Percentiles rank a stretch among this genome's conserved stretches.
These are phyloP conservation scores for Hoplostethus atlanticus DNA, from an alignment of 2,797 vertebrate species.

Conservation along the genomic window DNA sequence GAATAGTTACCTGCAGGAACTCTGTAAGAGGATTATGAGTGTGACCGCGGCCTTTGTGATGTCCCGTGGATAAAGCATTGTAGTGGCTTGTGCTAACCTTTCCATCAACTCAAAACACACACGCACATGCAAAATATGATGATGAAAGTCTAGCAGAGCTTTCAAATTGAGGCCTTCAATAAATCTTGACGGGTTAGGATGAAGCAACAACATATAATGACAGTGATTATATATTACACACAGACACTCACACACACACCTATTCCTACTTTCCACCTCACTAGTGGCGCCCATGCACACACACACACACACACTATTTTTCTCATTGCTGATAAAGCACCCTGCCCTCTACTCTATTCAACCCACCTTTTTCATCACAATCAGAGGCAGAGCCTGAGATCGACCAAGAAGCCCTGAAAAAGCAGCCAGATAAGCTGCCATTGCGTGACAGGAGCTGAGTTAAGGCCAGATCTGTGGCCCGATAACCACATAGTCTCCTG, in stretches of 20 bases:
- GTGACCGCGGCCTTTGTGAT: conserved; percentile 40
- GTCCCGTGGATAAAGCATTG: conserved; percentile 1
- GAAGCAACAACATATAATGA: too few species aligned
- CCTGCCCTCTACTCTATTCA: neutral
- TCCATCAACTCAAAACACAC: neutral
- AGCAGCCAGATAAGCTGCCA: conserved; percentile 27
- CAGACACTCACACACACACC: conserved; percentile 1
- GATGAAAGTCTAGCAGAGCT: too few species aligned
- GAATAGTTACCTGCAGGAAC: conserved; percentile 60
- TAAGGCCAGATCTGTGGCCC: conserved; percentile 60
- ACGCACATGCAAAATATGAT: too few species aligned
- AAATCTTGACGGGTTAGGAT: too few species aligned
- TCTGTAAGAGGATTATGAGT: conserved; percentile 73
- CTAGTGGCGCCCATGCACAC: neutral
- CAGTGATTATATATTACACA: neutral
- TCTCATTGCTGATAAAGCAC: neutral
- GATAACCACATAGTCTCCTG: conserved; percentile 60
- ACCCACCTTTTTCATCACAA: neutral
- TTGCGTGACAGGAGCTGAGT: conserved; percentile 67
- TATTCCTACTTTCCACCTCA: neutral
- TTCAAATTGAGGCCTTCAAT: too few species aligned
- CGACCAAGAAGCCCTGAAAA: neutral
- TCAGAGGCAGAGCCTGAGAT: neutral
- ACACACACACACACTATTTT: neutral
- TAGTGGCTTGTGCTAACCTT: conserved; percentile 31